Base-by-base conservation (phyloP, 2,113 vertebrate genomes). In the Triplophysa tibetana region DNA sequence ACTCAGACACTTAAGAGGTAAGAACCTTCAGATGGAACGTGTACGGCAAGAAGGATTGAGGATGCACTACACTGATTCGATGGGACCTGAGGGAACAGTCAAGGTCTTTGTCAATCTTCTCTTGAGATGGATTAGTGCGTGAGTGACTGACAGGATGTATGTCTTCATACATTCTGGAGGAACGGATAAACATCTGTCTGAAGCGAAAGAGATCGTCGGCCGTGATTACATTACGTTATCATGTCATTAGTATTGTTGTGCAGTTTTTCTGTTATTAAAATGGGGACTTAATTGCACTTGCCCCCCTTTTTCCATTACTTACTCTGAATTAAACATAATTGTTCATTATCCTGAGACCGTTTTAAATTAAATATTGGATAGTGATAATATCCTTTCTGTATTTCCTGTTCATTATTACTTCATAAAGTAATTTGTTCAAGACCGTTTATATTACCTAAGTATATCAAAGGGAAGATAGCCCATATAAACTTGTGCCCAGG, bases 21-120 rank as follows among this genome's bases (percentile, higher is more conserved):
- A 24, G 43, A 65, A 77, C 75, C 75, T 65, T 77, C 75, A 77
- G 29, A 75, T 38, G 45, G 24, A 65, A 54, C 12, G 45, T n/a
- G 24, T 48, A 24, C 33, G 14, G 33, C 67, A 76, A 41, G 78
- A 56, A 74, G 58, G 54, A 82, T 74, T 63, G 43, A 75, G 74
- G 76, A 68, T 74, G 63, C 29, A 14, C 29, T 5, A 45, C 19
- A 69, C 38, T 73, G 60, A 75, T 79, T 58, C 68, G 72, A 75
- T 76, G 29, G 72, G 65, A 63, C 52, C 83, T n/a, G 61, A 77
- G 63, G 73, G 77, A 79, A 74, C 21, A 79, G 60, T 68, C 65
- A 82, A 85, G 50, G 65, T 82, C 54, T 66, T 74, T 70, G 77
- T 64, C 82, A 65, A 54, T 61, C 70, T 74, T 45, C 66, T 56